Evolutionary conservation across 2,888 invertebrate genomes (phyloP), one percentile per base, ranked within the genome.

Genomic region (Trisateles emortualis): DNA sequence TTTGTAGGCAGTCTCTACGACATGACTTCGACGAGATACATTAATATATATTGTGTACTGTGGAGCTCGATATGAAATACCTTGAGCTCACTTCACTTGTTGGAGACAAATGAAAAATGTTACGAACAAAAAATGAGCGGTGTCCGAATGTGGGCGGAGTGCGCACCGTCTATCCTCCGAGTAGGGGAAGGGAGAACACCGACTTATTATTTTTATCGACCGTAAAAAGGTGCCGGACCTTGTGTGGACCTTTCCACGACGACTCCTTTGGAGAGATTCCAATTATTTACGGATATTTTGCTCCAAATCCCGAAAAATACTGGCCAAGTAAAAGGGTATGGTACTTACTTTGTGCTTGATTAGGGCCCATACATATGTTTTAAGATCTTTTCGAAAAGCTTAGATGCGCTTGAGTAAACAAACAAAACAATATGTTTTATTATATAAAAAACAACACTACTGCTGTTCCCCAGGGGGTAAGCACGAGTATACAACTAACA

Each of bases 191-290:
- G 60, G 71, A 72, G 67, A 68, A 74, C 70, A 74, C 76, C 84
- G 83, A 89, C 88, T 87, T 88, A 89, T 88, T 89, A 88, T 89
- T 89, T 90, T 90, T 90, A 90, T 90, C 86, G 88, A 86, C 87
- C 89, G 89, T 90, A 88, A 91, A 90, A 89, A 89, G 89, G 89
- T 87, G 83, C 85, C 78, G 87, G 86, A 86, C 87, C 85, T 84
- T 77, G 76, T 70, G 72, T 79, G 78, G 81, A 86, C 87, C 87
- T 85, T 87, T 87, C 78, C 81, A 78, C 76, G 81, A 77, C 74
- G 79, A 71, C 81, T 86, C 80, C 81, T 83, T 79, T 81, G 78
- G 82, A 82, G 83, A 84, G 87, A 80, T 84, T 86, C 81, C 84
- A 88, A 87, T 88, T 88, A 88, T 88, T 87, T 88, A 87, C 87